Evolutionary conservation across 2,888 invertebrate genomes (phyloP), one percentile per base, ranked within the genome.

Genomic region (Aethes cnicana): DNA sequence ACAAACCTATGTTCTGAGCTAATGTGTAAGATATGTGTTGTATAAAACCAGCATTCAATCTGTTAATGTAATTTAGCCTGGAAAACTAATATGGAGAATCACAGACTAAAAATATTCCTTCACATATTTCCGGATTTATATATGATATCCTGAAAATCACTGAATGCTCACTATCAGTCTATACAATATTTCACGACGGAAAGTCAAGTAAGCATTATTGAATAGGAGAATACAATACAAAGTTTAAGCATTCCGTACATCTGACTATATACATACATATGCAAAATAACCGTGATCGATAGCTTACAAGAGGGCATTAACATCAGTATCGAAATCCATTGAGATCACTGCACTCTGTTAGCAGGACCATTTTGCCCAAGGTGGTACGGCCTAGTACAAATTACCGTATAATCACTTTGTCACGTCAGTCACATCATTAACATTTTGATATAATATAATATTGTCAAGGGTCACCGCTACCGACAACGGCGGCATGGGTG

Each of bases 401-500:
- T 35, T 43, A 54, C 42, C 28, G 58, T 59, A 62, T 64, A 69
- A 68, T 66, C 63, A 64, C 68, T 66, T 63, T 68, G 74, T 79
- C 75, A 73, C 72, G 77, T 76, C 76, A 77, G 72, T 68, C 64
- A 62, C 68, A 69, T 73, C 70, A 72, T 67, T 67, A 67, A 50
- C 54, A 60, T 58, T 67, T 36, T 65, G 54, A 58, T 69, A 67
- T 74, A 73, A 65, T n/a, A n/a, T n/a, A n/a, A 72, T 61, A 64
- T 47, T 21, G 17, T 12, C 69, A 72, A 73, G 74, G 73, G 74
- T 78, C 77, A 74, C 69, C 70, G 72, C 68, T 63, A 71, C 65
- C 65, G 66, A n/a, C n/a, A n/a, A 61, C 17, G 62, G 72, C 76
- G 73, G 80, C 78, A 75, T 81, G 81, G 72, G 70, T 63, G 47